A percentile compares a stretch with the other conserved stretches of the same genome.
phyloP scores from a whole-genome alignment of 37 sponge, comb jelly and placozoan genomes.

The Geodia barretti region DNA sequence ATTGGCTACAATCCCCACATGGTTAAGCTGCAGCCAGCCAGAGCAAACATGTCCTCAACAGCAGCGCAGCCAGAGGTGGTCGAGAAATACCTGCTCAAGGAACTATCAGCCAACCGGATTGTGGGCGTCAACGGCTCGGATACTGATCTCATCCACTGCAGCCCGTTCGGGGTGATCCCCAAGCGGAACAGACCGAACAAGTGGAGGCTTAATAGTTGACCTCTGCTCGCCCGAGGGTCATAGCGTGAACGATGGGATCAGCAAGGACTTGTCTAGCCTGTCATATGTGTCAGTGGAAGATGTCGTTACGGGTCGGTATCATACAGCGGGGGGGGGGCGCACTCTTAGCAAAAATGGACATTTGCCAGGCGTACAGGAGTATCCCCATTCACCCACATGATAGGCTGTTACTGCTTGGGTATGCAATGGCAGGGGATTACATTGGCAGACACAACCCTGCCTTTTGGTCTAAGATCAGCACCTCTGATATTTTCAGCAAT shows the following conservation, averaged over 20 bases:
- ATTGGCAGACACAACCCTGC: constrained; percentile 4
- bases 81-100: neutral
- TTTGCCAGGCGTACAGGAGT: neutral
- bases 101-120: neutral
- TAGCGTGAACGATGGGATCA: constrained; percentile 20
- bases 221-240: constrained; percentile 10
- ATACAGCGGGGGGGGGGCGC: neutral
- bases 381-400: constrained; percentile 1
- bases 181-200: neutral
- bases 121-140: neutral
- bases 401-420: neutral
- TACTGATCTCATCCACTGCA: neutral
- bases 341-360: constrained; percentile 20
- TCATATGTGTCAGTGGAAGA: constrained; percentile 8
- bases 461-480: constrained; percentile 8
- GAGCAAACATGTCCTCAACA: constrained; percentile 1
- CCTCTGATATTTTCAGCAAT: constrained; percentile 1
- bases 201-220: constrained; percentile 14
- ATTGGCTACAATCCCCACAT: neutral
- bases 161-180: constrained; percentile 19
- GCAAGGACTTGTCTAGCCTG: neutral
- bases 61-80: constrained; percentile 3
- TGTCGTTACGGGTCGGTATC: neutral
- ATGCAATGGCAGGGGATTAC: constrained; percentile 1
- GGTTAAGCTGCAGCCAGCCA: neutral